These are phyloP conservation scores for Triplophysa bombifrons DNA, from an alignment of 2,797 vertebrate species.

Conservation along the genomic window DNA sequence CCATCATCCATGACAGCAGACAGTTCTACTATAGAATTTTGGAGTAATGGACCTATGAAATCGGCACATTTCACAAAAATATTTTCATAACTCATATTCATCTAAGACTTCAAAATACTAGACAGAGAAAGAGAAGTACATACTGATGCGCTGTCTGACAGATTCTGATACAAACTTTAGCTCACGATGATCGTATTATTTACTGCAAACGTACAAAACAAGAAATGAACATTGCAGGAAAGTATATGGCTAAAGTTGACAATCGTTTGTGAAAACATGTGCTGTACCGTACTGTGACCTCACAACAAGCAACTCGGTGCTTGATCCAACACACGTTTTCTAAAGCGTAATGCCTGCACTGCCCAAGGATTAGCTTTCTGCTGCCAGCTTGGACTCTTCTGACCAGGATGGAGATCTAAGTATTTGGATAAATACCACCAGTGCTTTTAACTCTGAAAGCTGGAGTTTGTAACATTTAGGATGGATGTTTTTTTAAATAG, in stretches of 20 bases:
- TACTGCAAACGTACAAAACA: background rate
- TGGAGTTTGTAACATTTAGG: slow-evolving; percentile 23
- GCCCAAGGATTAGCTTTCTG: slow-evolving; percentile 32
- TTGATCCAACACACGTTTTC: slow-evolving; percentile 10
- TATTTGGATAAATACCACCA: slow-evolving; percentile 37
- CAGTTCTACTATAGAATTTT: too few species aligned
- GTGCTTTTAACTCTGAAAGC: slow-evolving; percentile 42
- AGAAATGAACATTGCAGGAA: slow-evolving; percentile 5
- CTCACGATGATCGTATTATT: slow-evolving; percentile 20
- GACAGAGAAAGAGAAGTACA: too few species aligned
- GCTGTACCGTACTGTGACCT: background rate
- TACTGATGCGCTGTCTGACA: too few species aligned
- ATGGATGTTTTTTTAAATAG: slow-evolving; percentile 20
- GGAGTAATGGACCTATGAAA: too few species aligned
- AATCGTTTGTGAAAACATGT: slow-evolving; percentile 19
- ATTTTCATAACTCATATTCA: too few species aligned
- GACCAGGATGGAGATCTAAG: slow-evolving; percentile 26
- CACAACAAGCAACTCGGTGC: background rate
- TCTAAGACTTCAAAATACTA: too few species aligned
- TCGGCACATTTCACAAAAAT: too few species aligned
- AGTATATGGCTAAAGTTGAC: background rate
- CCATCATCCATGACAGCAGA: too few species aligned
- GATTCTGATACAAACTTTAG: too few species aligned
- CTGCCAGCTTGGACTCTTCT: slow-evolving; percentile 38
- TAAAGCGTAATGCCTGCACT: slow-evolving; percentile 8